Evolutionary conservation across 2,888 invertebrate genomes (phyloP).

Genomic region (Camptogramma bilineatum): DNA sequence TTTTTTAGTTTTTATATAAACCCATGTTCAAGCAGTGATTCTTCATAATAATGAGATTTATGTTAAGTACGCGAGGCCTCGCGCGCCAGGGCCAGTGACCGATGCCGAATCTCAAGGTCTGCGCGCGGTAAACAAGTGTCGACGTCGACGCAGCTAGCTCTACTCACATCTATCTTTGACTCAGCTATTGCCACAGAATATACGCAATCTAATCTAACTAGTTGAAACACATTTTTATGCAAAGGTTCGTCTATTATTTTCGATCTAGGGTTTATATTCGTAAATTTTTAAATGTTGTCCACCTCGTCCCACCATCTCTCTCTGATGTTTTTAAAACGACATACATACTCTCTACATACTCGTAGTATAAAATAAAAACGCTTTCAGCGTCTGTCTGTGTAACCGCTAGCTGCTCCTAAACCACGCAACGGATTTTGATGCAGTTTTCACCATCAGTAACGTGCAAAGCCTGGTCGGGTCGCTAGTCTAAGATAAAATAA

Average conservation of each 20-base stretch:
- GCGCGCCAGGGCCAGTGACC: constrained; percentile 76
- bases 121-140: constrained; percentile 81
- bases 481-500: neutral
- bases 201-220: neutral
- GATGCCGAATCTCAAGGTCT: constrained; percentile 83
- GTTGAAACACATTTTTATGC: neutral
- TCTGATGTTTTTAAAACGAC: too few relatives aligned
- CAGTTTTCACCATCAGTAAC: too few relatives aligned
- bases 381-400: too few relatives aligned
- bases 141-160: constrained; percentile 58
- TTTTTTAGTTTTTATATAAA: too few relatives aligned
- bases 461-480: too few relatives aligned
- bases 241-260: neutral
- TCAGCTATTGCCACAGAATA: constrained; percentile 17
- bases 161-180: constrained; percentile 42
- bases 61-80: constrained; percentile 48
- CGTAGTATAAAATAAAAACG: too few relatives aligned
- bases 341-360: too few relatives aligned
- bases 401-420: too few relatives aligned
- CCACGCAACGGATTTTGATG: too few relatives aligned
- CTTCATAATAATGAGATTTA: constrained; percentile 65
- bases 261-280: neutral
- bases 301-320: too few relatives aligned
- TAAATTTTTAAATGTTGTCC: neutral
- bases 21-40: neutral